Percentiles rank a stretch among this genome's conserved stretches.
These are phyloP conservation scores for Ivindomyrus marchei DNA, from an alignment of 2,113 vertebrate genomes.

Conservation along the genomic window DNA sequence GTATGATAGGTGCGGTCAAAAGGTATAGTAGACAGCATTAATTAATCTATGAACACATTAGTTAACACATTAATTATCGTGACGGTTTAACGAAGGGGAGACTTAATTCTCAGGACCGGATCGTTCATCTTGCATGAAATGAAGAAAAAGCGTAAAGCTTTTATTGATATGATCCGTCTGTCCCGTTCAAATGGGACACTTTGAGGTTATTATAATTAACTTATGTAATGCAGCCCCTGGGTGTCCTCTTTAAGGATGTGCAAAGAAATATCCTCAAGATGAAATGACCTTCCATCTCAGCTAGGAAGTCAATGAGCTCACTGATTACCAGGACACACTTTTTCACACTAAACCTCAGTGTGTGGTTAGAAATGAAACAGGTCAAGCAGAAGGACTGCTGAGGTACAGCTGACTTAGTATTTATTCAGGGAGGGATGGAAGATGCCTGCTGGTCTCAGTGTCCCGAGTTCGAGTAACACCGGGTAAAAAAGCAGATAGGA, in stretches of 20 bases:
- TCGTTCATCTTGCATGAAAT: background rate
- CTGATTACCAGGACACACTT: constrained; percentile 75
- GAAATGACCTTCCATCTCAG: constrained; percentile 80
- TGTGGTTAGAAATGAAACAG: constrained; percentile 36
- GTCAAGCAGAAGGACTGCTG: background rate
- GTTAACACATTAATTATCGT: constrained; percentile 1
- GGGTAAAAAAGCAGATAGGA: background rate
- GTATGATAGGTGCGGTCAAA: background rate
- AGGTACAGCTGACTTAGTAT: constrained; percentile 10
- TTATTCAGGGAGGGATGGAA: constrained; percentile 11
- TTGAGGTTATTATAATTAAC: constrained; percentile 3
- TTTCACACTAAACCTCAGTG: constrained; percentile 72
- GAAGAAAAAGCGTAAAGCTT: background rate
- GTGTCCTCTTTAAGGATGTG: constrained; percentile 62
- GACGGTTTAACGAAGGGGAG: background rate
- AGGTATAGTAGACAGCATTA: background rate
- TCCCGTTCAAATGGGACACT: background rate
- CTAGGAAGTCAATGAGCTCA: constrained; percentile 74
- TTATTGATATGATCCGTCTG: background rate
- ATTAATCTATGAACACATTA: constrained; percentile 10
- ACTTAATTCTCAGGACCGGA: background rate
- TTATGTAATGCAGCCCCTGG: background rate
- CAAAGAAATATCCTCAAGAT: constrained; percentile 60
- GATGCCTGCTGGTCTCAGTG: background rate
- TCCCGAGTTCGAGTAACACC: background rate